These are phyloP conservation scores for Pteronotus mesoamericanus DNA, from an alignment of 2,797 vertebrate genomes.

Conservation along the genomic window DNA sequence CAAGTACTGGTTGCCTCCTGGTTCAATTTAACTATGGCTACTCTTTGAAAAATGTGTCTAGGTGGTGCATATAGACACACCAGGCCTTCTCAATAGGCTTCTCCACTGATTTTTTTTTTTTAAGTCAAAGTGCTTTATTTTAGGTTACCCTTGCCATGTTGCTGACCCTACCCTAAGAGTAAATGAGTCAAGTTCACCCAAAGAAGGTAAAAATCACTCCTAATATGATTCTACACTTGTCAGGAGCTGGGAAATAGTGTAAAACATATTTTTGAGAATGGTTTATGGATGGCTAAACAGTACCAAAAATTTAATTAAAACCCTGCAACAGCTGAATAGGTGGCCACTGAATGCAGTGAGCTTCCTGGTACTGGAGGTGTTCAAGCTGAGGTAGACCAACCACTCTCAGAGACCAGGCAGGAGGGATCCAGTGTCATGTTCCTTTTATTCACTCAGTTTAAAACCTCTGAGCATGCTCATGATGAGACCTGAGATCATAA, in stretches of 20 bases:
- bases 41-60: background rate
- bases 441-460: background rate
- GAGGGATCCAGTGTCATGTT: background rate
- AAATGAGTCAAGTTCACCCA: background rate
- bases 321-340: too few relatives aligned
- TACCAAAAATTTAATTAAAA: background rate
- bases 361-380: background rate
- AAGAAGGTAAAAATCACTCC: background rate
- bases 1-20: background rate
- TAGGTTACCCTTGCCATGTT: background rate
- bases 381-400: background rate
- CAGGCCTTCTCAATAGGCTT: background rate
- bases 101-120: background rate
- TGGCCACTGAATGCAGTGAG: background rate
- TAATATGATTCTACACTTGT: background rate
- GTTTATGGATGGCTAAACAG: background rate
- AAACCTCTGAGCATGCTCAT: background rate
- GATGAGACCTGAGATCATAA: background rate
- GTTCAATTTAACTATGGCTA: background rate
- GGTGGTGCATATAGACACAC: background rate
- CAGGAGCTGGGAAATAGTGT: background rate
- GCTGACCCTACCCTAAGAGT: background rate
- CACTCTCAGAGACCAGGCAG: background rate
- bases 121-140: background rate
- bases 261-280: background rate